These are phyloP conservation scores for Manduca sexta DNA, from an alignment of 1,140 invertebrate species.

Conservation along the genomic window DNA sequence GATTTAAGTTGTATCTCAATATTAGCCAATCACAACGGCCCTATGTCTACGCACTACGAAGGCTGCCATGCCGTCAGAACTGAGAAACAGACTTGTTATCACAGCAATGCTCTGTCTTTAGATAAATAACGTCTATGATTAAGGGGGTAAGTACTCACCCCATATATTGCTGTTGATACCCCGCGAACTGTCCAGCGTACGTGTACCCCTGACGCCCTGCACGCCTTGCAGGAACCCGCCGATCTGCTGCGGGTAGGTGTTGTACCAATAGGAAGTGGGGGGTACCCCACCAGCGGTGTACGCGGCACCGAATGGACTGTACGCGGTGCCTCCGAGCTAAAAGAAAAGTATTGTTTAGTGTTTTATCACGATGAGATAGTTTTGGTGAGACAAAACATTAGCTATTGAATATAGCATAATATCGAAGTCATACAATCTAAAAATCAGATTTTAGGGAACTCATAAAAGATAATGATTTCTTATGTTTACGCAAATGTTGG, in stretches of 20 bases:
- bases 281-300: slow-evolving; percentile 69
- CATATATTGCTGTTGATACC: slow-evolving; percentile 89
- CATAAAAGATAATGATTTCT: too few relatives aligned
- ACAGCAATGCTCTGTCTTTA: too few relatives aligned
- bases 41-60: too few relatives aligned
- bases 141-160: slow-evolving; percentile 69
- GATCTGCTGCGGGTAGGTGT: slow-evolving; percentile 76
- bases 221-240: slow-evolving; percentile 72
- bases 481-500: too few relatives aligned
- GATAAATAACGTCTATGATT: background rate
- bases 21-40: too few relatives aligned
- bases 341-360: background rate
- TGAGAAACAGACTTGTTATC: too few relatives aligned
- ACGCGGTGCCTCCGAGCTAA: slow-evolving; percentile 63
- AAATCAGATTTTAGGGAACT: too few relatives aligned
- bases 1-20: too few relatives aligned
- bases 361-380: background rate
- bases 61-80: too few relatives aligned
- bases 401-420: too few relatives aligned
- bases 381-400: too few relatives aligned
- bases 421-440: too few relatives aligned
- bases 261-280: slow-evolving; percentile 66
- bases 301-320: slow-evolving; percentile 67
- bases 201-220: slow-evolving; percentile 88
- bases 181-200: slow-evolving; percentile 82